Evolutionary conservation across 2,113 vertebrate genomes (phyloP).

Genomic region (Amia ocellicauda): DNA sequence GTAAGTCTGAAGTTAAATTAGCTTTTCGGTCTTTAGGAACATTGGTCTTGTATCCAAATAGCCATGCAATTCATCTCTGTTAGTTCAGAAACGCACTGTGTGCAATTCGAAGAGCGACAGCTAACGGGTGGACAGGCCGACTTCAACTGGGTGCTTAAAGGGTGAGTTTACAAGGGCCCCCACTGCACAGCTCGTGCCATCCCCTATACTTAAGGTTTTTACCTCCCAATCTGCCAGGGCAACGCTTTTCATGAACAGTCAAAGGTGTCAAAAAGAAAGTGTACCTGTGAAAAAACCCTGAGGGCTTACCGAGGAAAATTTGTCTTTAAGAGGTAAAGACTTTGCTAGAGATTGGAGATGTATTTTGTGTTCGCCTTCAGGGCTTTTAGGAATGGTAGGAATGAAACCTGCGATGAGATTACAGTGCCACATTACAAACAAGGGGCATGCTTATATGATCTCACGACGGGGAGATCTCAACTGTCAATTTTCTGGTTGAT

Average conservation of each 20-base stretch:
- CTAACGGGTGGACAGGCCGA: not conserved
- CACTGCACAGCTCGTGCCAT: too few relatives aligned
- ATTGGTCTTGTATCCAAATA: not conserved
- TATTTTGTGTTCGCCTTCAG: not conserved
- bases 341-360: not conserved
- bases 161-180: too few relatives aligned
- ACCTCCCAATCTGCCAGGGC: too few relatives aligned
- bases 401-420: conserved; percentile 7
- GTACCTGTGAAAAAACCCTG: not conserved
- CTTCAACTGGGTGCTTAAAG: too few relatives aligned
- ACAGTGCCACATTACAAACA: conserved; percentile 4
- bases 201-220: too few relatives aligned
- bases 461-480: too few relatives aligned
- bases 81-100: not conserved
- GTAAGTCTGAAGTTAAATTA: too few relatives aligned
- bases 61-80: not conserved
- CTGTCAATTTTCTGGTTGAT: too few relatives aligned
- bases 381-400: conserved; percentile 6
- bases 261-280: too few relatives aligned
- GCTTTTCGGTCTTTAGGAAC: not conserved
- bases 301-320: not conserved
- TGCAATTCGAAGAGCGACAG: too few relatives aligned
- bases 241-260: too few relatives aligned
- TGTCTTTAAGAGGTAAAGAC: conserved; percentile 6
- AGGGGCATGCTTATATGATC: too few relatives aligned